Evolutionary conservation across 2,888 invertebrate genomes (phyloP).

Genomic region (Acronicta leporina): DNA sequence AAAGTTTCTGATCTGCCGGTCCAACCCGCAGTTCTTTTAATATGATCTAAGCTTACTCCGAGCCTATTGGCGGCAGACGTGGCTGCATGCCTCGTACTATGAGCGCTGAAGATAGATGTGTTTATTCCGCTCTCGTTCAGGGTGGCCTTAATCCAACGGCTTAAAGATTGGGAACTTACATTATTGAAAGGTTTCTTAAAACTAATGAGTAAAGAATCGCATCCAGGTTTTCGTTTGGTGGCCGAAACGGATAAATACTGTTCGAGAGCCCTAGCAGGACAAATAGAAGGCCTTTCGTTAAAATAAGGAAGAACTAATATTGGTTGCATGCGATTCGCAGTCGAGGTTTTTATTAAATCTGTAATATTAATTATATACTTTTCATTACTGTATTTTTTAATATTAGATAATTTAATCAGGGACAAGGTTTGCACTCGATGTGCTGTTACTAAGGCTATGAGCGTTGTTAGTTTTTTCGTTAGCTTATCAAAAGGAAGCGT

Average conservation of each 20-base stretch:
- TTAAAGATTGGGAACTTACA: conserved; percentile 2
- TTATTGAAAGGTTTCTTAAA: conserved; percentile 12
- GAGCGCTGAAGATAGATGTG: conserved; percentile 5
- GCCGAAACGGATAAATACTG: conserved; percentile 8
- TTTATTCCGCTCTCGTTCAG: conserved; percentile 13
- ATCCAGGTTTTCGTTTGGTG: conserved; percentile 3
- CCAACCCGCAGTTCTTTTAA: conserved; percentile 19
- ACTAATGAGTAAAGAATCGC: conserved; percentile 8
- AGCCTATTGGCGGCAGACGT: conserved; percentile 13
- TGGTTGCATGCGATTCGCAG: not conserved
- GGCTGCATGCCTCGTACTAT: conserved; percentile 21
- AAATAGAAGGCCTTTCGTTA: conserved; percentile 9
- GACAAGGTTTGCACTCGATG: conserved; percentile 13
- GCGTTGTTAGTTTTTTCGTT: conserved; percentile 10
- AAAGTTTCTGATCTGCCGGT: conserved; percentile 11
- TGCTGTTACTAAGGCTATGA: conserved; percentile 17
- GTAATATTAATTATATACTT: conserved; percentile 13
- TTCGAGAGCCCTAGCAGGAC: conserved; percentile 11
- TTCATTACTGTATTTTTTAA: conserved; percentile 3
- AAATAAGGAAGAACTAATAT: conserved; percentile 14
- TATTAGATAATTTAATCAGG: conserved; percentile 18
- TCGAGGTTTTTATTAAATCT: conserved; percentile 15
- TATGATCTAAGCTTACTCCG: conserved; percentile 11
- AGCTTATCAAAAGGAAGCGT: conserved; percentile 5
- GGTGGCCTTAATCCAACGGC: conserved; percentile 12